A percentile compares a stretch with the other conserved stretches of the same genome.
Evolutionary conservation across 2,888 invertebrate species (phyloP).

Genomic region (Dryocosmus kuriphilus): DNA sequence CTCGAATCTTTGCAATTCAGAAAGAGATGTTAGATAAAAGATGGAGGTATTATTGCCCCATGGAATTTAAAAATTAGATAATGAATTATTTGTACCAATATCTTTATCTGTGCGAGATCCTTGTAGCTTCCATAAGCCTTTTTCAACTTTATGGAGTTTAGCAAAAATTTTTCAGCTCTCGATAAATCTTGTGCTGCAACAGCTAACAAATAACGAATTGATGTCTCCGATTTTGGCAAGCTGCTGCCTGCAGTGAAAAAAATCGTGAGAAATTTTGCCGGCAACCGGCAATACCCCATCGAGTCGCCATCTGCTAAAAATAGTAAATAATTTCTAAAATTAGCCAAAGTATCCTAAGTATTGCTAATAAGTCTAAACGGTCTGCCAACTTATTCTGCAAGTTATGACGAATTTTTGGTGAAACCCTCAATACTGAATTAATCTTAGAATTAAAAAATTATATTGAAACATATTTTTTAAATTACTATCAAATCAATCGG

Average conservation of each 20-base stretch:
- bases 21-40: too few species aligned
- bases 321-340: neutral
- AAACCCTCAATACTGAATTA: too few species aligned
- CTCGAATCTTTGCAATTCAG: too few species aligned
- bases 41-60: neutral
- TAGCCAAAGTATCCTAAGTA: too few species aligned
- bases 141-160: constrained; percentile 84
- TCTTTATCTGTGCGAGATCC: constrained; percentile 86
- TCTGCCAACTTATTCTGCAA: too few species aligned
- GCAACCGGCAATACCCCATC: constrained; percentile 93
- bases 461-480: too few species aligned
- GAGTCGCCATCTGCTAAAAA: constrained; percentile 81
- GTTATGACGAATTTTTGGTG: too few species aligned
- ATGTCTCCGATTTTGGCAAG: constrained; percentile 84
- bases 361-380: too few species aligned
- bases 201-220: constrained; percentile 84
- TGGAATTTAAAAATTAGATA: too few species aligned
- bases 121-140: constrained; percentile 88
- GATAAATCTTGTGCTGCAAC: constrained; percentile 87
- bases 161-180: constrained; percentile 90
- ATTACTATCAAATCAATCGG: too few species aligned
- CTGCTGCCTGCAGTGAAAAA: constrained; percentile 85
- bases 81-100: constrained; percentile 83
- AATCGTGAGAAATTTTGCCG: constrained; percentile 93
- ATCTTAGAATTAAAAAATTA: too few species aligned